phyloP scores from a whole-genome alignment of 2,888 invertebrate genomes.

The Amphipyra tragopoginis region DNA sequence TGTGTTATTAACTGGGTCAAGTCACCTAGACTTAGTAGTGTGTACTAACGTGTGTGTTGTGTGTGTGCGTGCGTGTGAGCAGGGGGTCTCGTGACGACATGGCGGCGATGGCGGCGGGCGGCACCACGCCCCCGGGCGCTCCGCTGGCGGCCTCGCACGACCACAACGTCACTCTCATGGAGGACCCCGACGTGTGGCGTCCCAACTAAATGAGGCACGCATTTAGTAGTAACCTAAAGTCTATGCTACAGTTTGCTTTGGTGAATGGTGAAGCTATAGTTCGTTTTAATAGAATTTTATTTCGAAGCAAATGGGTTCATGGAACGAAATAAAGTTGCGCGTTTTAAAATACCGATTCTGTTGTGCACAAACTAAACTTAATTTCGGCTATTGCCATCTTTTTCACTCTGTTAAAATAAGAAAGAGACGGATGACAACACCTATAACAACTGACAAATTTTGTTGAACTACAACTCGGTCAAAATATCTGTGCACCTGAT shows the following conservation, averaged over 20 bases:
- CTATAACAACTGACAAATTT: no score
- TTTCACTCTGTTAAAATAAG: no score
- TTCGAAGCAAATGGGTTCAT: not conserved
- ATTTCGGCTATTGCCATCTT: no score
- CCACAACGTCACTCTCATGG: constrained; percentile 96
- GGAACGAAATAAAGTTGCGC: no score
- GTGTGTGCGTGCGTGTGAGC: constrained; percentile 52
- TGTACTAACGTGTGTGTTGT: constrained; percentile 45
- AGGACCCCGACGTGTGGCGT: constrained; percentile 98
- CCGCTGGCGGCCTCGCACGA: constrained; percentile 83
- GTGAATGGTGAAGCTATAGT: not conserved
- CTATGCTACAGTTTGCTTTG: constrained; percentile 14
- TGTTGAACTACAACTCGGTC: no score
- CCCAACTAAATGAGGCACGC: constrained; percentile 93
- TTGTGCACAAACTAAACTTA: no score
- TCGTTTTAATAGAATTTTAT: constrained; percentile 5
- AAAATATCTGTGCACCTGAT: no score
- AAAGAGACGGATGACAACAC: no score
- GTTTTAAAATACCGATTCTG: no score
- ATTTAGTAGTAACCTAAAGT: constrained; percentile 4
- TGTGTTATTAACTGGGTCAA: constrained; percentile 9
- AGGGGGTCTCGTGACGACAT: constrained; percentile 96
- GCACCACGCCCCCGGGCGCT: constrained; percentile 91
- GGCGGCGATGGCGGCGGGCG: constrained; percentile 94
- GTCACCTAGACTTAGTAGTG: constrained; percentile 24